These are phyloP conservation scores for Drosophila seguyi DNA, from an alignment of 1,140 invertebrate species.

Conservation along the genomic window DNA sequence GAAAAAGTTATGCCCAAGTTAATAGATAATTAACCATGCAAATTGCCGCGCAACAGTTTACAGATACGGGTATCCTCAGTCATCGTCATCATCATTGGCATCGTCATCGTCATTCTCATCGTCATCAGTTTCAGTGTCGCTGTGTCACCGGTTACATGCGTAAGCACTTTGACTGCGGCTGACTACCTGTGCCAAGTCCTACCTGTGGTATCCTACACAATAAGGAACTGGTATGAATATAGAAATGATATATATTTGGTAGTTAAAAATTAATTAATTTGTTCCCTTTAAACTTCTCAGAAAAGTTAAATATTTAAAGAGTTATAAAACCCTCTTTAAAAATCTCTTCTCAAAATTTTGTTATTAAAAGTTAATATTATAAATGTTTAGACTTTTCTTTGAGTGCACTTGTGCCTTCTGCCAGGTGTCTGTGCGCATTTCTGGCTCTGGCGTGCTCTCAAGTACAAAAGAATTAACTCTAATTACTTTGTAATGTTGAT, in stretches of 20 bases:
- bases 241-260: no score
- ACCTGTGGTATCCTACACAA: not conserved
- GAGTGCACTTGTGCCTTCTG: slow-evolving; percentile 21
- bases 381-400: not conserved
- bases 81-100: slow-evolving; percentile 31
- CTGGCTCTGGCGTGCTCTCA: slow-evolving; percentile 43
- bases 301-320: not conserved
- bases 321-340: not conserved
- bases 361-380: not conserved
- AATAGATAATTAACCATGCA: slow-evolving; percentile 83
- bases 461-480: slow-evolving; percentile 81
- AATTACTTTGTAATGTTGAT: slow-evolving; percentile 83
- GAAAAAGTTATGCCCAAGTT: slow-evolving; percentile 79
- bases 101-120: slow-evolving; percentile 30
- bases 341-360: not conserved
- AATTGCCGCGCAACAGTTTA: slow-evolving; percentile 80
- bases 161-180: slow-evolving; percentile 51
- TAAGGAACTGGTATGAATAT: not conserved
- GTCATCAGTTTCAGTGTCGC: slow-evolving; percentile 32
- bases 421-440: slow-evolving; percentile 46
- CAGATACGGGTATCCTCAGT: slow-evolving; percentile 65
- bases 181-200: slow-evolving; percentile 20
- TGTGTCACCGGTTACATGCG: slow-evolving; percentile 50
- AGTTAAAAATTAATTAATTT: no score
- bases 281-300: no score